Conservation (phyloP, 2,113 vertebrate genomes). For the Carettochelys insculpta region DNA sequence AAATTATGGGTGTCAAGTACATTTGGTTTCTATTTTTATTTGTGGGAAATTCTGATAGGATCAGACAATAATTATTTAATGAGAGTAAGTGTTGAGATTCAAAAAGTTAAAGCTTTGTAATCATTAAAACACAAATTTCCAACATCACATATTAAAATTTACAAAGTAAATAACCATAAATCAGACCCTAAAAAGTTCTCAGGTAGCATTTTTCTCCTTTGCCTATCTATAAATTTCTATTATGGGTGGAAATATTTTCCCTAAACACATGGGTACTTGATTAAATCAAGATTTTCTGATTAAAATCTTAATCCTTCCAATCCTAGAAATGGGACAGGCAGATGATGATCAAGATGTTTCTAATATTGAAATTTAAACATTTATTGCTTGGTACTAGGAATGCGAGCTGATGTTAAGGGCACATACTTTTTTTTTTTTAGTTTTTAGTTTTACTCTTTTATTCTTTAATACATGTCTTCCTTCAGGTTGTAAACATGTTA, state of each 20-base stretch:
- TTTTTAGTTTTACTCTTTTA: neutral
- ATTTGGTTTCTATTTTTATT: neutral
- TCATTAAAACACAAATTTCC: neutral
- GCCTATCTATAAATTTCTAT: neutral
- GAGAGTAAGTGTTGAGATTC: neutral
- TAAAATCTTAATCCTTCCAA: neutral
- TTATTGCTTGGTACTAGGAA: accelerated
- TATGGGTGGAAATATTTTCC: neutral
- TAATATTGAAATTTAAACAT: neutral
- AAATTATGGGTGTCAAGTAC: neutral
- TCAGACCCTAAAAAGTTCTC: neutral
- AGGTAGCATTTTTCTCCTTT: neutral
- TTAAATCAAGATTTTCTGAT: neutral
- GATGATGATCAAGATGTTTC: neutral
- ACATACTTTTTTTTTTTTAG: too few relatives aligned
- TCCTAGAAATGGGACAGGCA: neutral
- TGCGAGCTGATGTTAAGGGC: accelerated
- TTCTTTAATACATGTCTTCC: neutral
- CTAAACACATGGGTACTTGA: neutral
- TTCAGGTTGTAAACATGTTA: neutral
- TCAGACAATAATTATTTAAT: neutral
- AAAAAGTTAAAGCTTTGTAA: neutral
- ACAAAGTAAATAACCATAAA: neutral
- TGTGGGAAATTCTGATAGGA: neutral
- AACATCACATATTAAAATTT: neutral